Evolutionary conservation across 2,888 invertebrate genomes (phyloP), one percentile per base, ranked within the genome.

Genomic region (Bellardia pandia): DNA sequence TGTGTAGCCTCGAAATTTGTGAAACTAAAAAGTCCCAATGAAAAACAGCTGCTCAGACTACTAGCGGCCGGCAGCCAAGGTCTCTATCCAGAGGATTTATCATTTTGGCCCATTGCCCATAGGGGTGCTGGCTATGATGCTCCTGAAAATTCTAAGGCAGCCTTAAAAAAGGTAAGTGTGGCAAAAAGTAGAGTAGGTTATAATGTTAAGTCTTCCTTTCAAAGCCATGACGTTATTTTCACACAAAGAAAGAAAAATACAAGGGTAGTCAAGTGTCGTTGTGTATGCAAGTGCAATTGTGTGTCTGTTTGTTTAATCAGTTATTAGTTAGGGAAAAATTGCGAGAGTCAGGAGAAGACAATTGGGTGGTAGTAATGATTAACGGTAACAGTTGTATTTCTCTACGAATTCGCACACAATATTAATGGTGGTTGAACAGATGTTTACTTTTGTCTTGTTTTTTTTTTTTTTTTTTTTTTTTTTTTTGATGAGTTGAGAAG

Each of bases 81-180:
- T 76, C 78, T 81, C 33, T 90, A 90, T 16, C 91, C 91, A 13
- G 92, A 93, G 85, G 93, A 93, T 79, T 90, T 93, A 77, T 92
- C 93, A 58, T 93, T 92, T 83, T 94, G 93, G 93, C 92, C 93
- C 53, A 92, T 94, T 72, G 94, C 93, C 1, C 93, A 93, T 90
- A 92, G 92, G 16, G 94, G 93, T 66, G 93, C 93, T 85, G 92
- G 92, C 51, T 94, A 93, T 89, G 94, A 94, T 90, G 93, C 93
- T 30, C 93, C 94, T 1, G 94, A 93, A 88, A 94, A 94, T 81
- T 93, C 94, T 2, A 91, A 91, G 89, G 92, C 93, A 60, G 93
- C 93, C 53, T 90, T 94, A 37, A 93, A 92, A 90, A 93, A 93
- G 90, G 93, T 93, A 89, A 89, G 86, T 77, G 51, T 16, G 33